Evolutionary conservation across 2,888 invertebrate genomes (phyloP), one percentile per base, ranked within the genome.

Genomic region (Sminthurides aquaticus): DNA sequence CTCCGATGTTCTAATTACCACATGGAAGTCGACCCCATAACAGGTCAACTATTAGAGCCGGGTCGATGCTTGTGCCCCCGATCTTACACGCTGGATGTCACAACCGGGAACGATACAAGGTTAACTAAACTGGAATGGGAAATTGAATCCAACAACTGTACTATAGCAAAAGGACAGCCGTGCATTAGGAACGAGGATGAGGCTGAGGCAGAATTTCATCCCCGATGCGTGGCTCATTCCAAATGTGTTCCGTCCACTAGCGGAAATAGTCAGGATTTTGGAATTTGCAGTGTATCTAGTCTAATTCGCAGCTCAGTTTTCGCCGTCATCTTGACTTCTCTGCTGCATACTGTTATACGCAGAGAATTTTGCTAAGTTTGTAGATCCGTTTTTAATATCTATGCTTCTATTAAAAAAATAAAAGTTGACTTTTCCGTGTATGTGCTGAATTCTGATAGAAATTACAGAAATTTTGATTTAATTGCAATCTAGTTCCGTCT

Each of bases 271-370:
- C n/a, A n/a, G n/a, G n/a, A n/a, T n/a, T n/a, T 52, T 52, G 52
- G 52, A 52, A 52, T 52, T 52, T 52, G 52, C 20, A 52, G 15
- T 52, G 52, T 8, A 43, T 8, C 43, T 43, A 18, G 43, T n/a
- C n/a, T n/a, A n/a, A n/a, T n/a, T n/a, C n/a, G n/a, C n/a, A n/a
- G n/a, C n/a, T n/a, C n/a, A n/a, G n/a, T n/a, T n/a, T n/a, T n/a
- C n/a, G n/a, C n/a, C n/a, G n/a, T n/a, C n/a, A n/a, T n/a, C n/a
- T n/a, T n/a, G n/a, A n/a, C n/a, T n/a, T n/a, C n/a, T n/a, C n/a
- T n/a, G n/a, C n/a, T n/a, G n/a, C n/a, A n/a, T n/a, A n/a, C n/a
- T n/a, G n/a, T n/a, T n/a, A n/a, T n/a, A n/a, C n/a, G n/a, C n/a
- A n/a, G n/a, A n/a, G n/a, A n/a, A n/a, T n/a, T n/a, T n/a, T n/a